phyloP scores from a whole-genome alignment of 2,797 vertebrate species.

The Amphiprion clarkii region DNA sequence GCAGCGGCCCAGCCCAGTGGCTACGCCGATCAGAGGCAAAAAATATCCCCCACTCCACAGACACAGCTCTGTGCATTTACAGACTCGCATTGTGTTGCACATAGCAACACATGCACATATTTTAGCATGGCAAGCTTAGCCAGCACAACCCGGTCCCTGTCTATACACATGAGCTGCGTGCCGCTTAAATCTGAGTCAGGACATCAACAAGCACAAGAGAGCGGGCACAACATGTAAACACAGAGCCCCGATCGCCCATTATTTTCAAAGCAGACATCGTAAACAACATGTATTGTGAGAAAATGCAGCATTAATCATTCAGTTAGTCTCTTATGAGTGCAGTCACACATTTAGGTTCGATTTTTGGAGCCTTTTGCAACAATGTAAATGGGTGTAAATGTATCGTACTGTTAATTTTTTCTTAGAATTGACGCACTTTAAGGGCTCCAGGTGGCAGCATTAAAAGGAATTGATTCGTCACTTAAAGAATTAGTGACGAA shows the following conservation, averaged over 20 bases:
- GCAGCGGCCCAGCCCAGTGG: conserved; percentile 64
- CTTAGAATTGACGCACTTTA: no score
- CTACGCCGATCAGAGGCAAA: conserved; percentile 75
- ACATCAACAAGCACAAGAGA: conserved; percentile 56
- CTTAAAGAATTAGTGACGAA: no score
- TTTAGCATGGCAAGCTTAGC: conserved; percentile 76
- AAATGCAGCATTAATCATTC: neutral
- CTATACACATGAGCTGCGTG: conserved; percentile 64
- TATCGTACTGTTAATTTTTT: no score
- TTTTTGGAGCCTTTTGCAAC: no score
- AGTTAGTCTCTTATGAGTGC: neutral
- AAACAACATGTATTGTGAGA: neutral
- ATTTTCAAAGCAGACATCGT: conserved; percentile 23
- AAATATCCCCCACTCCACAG: conserved; percentile 82
- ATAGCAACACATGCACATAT: conserved; percentile 80
- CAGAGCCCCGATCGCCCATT: conserved; percentile 21
- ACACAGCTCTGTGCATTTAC: conserved; percentile 83
- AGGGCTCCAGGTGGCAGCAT: no score
- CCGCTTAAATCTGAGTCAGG: conserved; percentile 69
- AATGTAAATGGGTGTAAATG: no score
- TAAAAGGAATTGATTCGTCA: no score
- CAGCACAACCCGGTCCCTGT: conserved; percentile 78
- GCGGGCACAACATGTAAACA: conserved; percentile 47
- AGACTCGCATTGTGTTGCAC: conserved; percentile 78
- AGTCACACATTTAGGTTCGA: neutral